These are phyloP conservation scores for Hippocampus abdominalis DNA, from an alignment of 2,113 vertebrate genomes.

Conservation along the genomic window DNA sequence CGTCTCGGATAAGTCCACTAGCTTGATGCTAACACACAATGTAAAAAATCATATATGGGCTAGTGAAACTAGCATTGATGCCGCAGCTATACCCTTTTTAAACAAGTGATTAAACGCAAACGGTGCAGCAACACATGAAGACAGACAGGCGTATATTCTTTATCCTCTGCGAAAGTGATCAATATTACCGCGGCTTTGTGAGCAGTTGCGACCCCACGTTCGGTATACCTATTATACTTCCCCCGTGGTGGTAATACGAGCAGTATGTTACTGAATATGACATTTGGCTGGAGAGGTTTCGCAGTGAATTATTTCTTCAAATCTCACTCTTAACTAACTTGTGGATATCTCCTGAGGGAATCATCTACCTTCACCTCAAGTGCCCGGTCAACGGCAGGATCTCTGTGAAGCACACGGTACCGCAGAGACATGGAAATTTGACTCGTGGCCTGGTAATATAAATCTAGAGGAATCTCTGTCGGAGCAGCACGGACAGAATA, in stretches of 20 bases:
- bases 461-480: conserved; percentile 53
- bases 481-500: conserved; percentile 52
- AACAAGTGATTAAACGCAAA: no score
- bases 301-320: conserved; percentile 4
- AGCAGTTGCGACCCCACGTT: no score
- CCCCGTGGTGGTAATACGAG: not conserved
- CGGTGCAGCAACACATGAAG: no score
- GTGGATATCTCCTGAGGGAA: conserved; percentile 12
- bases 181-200: no score
- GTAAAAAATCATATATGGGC: no score
- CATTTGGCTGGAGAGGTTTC: not conserved
- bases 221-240: not conserved
- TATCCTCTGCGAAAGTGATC: no score
- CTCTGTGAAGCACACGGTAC: conserved; percentile 20
- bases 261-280: not conserved
- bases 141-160: no score
- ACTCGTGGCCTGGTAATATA: conserved; percentile 44
- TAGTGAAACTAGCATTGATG: no score
- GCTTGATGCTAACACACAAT: no score
- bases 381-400: conserved; percentile 37
- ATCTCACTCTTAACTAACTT: conserved; percentile 21
- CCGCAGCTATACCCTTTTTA: no score
- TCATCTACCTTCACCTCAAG: conserved; percentile 44
- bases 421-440: conserved; percentile 32
- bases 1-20: no score